Percentiles rank a stretch among this genome's conserved stretches.
These are phyloP conservation scores for Tachina fera DNA, from an alignment of 2,888 invertebrate genomes.

Conservation along the genomic window DNA sequence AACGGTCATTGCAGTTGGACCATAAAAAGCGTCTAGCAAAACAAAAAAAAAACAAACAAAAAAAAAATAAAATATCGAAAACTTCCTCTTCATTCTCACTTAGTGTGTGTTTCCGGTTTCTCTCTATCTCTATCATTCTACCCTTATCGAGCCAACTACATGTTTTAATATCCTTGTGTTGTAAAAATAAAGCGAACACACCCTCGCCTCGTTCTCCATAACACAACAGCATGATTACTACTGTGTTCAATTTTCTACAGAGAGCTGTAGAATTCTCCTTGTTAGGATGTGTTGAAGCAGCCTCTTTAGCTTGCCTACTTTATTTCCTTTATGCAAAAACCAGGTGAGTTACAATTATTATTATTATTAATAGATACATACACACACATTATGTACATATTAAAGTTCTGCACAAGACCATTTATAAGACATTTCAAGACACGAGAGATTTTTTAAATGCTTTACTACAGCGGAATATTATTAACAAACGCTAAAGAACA, in stretches of 20 bases:
- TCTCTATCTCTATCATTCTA: neutral
- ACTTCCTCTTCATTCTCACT: conserved; percentile 11
- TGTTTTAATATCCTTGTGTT: conserved; percentile 29
- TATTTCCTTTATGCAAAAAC: conserved; percentile 82
- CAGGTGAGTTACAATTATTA: conserved; percentile 75
- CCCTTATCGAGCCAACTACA: conserved; percentile 9
- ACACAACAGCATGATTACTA: conserved; percentile 75
- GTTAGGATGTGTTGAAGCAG: conserved; percentile 80
- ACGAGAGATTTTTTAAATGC: too few relatives aligned
- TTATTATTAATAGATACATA: neutral
- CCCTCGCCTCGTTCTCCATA: neutral
- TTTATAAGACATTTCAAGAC: too few relatives aligned
- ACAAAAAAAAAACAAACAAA: too few relatives aligned
- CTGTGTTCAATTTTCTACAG: conserved; percentile 78
- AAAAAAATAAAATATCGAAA: conserved; percentile 30
- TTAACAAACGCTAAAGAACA: too few relatives aligned
- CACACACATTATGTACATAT: too few relatives aligned
- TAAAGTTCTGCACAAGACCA: too few relatives aligned
- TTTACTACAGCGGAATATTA: too few relatives aligned
- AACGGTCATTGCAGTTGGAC: conserved; percentile 11
- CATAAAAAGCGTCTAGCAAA: conserved; percentile 3
- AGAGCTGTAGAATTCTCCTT: conserved; percentile 76
- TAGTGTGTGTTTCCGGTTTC: neutral
- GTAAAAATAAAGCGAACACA: neutral
- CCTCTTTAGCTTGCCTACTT: conserved; percentile 80